Evolutionary conservation across 2,113 vertebrate species (phyloP), one percentile per base, ranked within the genome.

Genomic region (Chascanopsetta lugubris): DNA sequence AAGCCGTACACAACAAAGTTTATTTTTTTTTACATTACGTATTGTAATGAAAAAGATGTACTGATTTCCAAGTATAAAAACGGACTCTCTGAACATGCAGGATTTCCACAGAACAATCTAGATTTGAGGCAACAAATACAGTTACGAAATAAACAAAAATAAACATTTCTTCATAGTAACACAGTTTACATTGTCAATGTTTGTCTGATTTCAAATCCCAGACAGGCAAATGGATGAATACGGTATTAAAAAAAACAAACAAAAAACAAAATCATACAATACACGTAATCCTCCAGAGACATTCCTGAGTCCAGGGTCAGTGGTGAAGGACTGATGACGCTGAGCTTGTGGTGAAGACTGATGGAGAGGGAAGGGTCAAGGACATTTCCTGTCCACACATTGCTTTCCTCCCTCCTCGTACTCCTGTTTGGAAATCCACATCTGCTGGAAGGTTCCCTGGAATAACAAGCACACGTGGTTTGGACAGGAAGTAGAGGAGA

Each of bases 391-490:
- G 91, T 99, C 96, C 74, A 99, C 96, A 79, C 97, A 99, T 69
- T 99, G 97, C 87, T 99, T 99, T 60, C 96, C 97, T 80, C 97
- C 96, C 90, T 99, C 97, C 90, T 99, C 97, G 20, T 98, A 99
- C 62, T 99, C 97, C 85, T 98, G 96, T 86, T 98, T 99, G 13
- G 97, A 99, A 89, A 99, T 99, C 96, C 97, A 99, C 96, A 99
- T 99, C 86, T 99, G 97, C 75, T 99, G 97, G 88, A 99, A 99
- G 63, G 96, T 98, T 69, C 96, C 97, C 97, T 99, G 69, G 29
- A 65, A 88, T 75, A 89, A 1, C 22, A 5, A 42, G 5, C 48
- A 65, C 8, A 18, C 1, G 10, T 21, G 4, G 4, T 42, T 36
- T 26, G 21, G 24, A n/a, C n/a, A n/a, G n/a, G n/a, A n/a, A n/a